Conservation (phyloP, 2,113 vertebrate species). For the Geothlypis trichas region DNA sequence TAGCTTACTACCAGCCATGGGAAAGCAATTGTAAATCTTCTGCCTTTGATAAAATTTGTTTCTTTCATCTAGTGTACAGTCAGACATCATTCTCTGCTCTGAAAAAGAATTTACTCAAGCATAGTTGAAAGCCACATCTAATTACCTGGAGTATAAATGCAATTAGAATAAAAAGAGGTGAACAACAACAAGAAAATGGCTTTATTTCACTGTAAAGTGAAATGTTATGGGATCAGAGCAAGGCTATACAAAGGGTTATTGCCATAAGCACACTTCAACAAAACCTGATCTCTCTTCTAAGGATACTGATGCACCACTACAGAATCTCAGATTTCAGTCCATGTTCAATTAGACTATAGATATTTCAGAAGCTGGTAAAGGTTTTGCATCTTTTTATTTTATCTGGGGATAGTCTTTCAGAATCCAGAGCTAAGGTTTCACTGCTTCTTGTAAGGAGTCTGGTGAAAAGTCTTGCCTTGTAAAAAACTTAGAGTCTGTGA, state of each 20-base stretch:
- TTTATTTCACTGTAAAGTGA: neutral
- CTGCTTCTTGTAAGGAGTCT: neutral
- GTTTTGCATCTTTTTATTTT: neutral
- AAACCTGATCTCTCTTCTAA: neutral
- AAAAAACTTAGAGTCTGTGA: neutral
- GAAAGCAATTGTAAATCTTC: neutral
- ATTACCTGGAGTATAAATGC: neutral
- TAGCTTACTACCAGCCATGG: neutral
- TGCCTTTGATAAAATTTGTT: neutral
- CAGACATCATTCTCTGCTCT: neutral
- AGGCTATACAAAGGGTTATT: neutral
- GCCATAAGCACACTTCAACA: neutral
- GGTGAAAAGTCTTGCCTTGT: neutral
- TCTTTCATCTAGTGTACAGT: neutral
- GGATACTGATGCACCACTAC: neutral
- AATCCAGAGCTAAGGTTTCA: neutral
- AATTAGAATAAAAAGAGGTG: neutral
- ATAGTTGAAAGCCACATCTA: neutral
- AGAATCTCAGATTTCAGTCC: neutral
- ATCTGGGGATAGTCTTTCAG: neutral
- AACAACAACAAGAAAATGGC: neutral
- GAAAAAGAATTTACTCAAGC: neutral
- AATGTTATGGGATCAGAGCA: neutral
- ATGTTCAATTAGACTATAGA: neutral
- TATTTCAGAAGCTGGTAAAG: neutral